phyloP scores from a whole-genome alignment of 2,888 invertebrate species.

The Eurois occulta region DNA sequence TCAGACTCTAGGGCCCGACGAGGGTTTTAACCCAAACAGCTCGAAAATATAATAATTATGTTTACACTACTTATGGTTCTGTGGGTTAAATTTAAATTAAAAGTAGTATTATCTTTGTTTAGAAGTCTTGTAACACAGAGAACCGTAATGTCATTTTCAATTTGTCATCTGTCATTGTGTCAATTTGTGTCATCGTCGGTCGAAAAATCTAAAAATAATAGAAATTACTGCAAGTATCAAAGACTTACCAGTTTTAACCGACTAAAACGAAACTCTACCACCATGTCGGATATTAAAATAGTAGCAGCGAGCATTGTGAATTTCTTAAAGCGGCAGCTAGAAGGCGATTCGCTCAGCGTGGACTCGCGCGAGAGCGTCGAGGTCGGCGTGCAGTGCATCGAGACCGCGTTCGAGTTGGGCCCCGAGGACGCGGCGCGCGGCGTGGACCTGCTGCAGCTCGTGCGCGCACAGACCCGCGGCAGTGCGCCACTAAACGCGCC shows the following conservation, averaged over 20 bases:
- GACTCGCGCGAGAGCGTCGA: slow-evolving; percentile 94
- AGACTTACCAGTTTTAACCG: slow-evolving; percentile 36
- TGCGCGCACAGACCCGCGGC: slow-evolving; percentile 74
- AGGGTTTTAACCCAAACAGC: background rate
- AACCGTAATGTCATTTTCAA: slow-evolving; percentile 58
- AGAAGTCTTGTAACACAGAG: background rate
- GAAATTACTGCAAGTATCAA: slow-evolving; percentile 56
- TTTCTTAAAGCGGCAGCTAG: slow-evolving; percentile 90
- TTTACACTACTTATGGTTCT: no score
- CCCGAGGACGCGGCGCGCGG: slow-evolving; percentile 83
- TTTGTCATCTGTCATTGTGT: slow-evolving; percentile 68
- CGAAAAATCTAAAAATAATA: slow-evolving; percentile 75
- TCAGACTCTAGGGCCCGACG: background rate
- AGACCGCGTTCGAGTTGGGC: slow-evolving; percentile 95
- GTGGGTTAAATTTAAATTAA: no score
- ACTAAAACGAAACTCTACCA: slow-evolving; percentile 47
- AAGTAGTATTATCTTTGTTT: background rate
- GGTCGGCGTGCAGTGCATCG: slow-evolving; percentile 98
- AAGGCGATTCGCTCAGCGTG: slow-evolving; percentile 83
- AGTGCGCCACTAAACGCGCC: slow-evolving; percentile 42
- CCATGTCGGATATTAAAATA: slow-evolving; percentile 83
- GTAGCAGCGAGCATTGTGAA: slow-evolving; percentile 91
- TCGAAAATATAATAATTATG: background rate
- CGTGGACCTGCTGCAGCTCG: slow-evolving; percentile 81
- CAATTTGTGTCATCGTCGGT: slow-evolving; percentile 62